Conservation (phyloP, 2,888 invertebrate genomes). For the Sesamia inferens region DNA sequence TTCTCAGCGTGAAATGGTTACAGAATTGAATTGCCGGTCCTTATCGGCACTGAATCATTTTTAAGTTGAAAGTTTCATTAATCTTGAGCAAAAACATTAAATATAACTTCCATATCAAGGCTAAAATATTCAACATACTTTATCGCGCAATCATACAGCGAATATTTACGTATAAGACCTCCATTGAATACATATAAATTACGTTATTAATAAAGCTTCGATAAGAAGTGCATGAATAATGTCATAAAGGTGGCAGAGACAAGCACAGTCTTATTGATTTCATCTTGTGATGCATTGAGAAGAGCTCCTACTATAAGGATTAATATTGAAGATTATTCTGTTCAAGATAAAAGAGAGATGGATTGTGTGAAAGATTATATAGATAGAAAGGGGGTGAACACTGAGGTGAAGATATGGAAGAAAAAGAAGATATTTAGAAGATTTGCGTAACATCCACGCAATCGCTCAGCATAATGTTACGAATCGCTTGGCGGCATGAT, state of each 20-base stretch:
- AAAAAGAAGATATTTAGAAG: background rate
- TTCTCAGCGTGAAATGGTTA: no score
- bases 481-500: background rate
- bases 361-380: background rate
- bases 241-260: conserved; percentile 43
- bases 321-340: conserved; percentile 45
- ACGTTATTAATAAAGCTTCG: conserved; percentile 54
- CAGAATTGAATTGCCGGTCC: no score
- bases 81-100: background rate
- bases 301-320: conserved; percentile 38
- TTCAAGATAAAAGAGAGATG: conserved; percentile 22
- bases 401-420: background rate
- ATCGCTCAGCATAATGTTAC: background rate
- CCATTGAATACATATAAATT: conserved; percentile 49
- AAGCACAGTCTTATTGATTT: conserved; percentile 42
- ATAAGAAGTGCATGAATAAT: conserved; percentile 52
- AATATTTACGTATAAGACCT: conserved; percentile 48
- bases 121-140: conserved; percentile 32
- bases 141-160: conserved; percentile 37
- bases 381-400: background rate
- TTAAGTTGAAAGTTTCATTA: background rate
- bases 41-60: background rate
- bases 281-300: conserved; percentile 32
- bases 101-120: conserved; percentile 8
- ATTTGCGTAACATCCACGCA: background rate